Evolutionary conservation across 2,797 vertebrate genomes (phyloP).

Genomic region (Florisuga fusca): DNA sequence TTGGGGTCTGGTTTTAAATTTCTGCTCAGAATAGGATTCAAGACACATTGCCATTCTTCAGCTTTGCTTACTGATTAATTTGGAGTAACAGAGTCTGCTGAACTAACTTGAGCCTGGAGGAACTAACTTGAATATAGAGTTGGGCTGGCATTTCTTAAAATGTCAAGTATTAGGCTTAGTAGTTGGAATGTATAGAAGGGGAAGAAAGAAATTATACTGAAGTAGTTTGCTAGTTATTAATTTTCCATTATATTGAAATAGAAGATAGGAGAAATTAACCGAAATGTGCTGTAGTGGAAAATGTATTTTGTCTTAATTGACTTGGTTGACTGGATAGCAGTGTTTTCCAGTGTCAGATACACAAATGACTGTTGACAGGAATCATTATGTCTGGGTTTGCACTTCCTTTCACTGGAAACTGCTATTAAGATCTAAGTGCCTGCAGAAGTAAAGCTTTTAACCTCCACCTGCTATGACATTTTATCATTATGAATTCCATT

Average conservation of each 20-base stretch:
- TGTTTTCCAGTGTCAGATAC: not conserved
- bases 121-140: not conserved
- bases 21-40: not conserved
- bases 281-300: not conserved
- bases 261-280: not conserved
- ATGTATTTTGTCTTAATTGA: not conserved
- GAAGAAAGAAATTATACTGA: not conserved
- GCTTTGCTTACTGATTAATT: not conserved
- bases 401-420: constrained; percentile 9
- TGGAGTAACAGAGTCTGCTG: not conserved
- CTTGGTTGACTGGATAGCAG: not conserved
- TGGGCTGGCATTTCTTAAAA: not conserved
- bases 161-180: not conserved
- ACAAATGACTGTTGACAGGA: constrained; percentile 23
- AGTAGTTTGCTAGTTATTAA: not conserved
- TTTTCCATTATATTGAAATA: not conserved
- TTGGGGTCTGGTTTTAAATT: not conserved
- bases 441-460: constrained; percentile 51
- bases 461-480: not conserved
- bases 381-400: constrained; percentile 5
- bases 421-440: constrained; percentile 38
- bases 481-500: constrained; percentile 24
- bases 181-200: not conserved
- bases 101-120: no score
- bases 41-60: not conserved